Evolutionary conservation across 2,888 invertebrate species (phyloP).

Genomic region (Azorinus chamasolen): DNA sequence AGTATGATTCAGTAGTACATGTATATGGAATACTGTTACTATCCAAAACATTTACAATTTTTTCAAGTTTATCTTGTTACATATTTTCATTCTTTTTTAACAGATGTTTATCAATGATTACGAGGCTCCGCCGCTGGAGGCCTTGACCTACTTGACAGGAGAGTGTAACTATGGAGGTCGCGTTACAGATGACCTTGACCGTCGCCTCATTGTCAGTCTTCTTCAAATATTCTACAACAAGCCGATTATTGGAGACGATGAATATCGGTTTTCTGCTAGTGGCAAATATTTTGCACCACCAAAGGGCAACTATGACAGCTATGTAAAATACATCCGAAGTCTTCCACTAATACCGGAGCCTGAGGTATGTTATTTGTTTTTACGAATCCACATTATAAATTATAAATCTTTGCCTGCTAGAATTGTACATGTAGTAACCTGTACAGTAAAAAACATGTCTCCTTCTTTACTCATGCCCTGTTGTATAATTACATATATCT

Average conservation of each 20-base stretch:
- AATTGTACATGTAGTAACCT: background rate
- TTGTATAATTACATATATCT: no score
- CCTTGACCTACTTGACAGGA: conserved; percentile 85
- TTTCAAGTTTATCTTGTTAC: no score
- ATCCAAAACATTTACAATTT: no score
- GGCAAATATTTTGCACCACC: conserved; percentile 83
- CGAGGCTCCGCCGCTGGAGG: conserved; percentile 85
- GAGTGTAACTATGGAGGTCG: conserved; percentile 86
- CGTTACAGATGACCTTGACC: conserved; percentile 85
- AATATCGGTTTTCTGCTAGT: conserved; percentile 82
- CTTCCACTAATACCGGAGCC: conserved; percentile 85
- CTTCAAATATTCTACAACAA: conserved; percentile 83
- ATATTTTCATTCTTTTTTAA: no score
- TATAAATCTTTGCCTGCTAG: background rate
- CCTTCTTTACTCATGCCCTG: no score
- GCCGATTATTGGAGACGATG: conserved; percentile 76
- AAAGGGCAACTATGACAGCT: conserved; percentile 81
- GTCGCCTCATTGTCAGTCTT: conserved; percentile 84
- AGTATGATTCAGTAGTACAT: no score
- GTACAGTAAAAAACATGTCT: no score
- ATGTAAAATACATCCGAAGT: conserved; percentile 83
- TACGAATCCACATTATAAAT: background rate
- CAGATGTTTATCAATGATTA: conserved; percentile 87
- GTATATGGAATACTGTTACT: no score
- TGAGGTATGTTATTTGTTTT: conserved; percentile 74